Percentiles rank a stretch among this genome's conserved stretches.
Conservation (phyloP, 2,797 vertebrate genomes). For the Pempheris klunzingeri region DNA sequence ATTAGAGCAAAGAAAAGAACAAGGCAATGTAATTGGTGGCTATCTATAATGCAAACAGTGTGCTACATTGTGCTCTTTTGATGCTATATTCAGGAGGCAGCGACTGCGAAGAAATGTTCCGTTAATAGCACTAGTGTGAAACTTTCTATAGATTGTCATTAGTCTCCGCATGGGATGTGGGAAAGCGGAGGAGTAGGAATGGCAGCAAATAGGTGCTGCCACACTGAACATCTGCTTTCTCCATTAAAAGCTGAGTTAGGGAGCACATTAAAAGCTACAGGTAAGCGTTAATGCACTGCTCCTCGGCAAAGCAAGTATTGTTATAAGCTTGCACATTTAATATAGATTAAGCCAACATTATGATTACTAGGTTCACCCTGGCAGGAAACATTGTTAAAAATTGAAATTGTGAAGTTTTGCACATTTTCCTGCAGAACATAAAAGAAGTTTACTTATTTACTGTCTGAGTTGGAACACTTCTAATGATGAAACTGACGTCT, state of each 20-base stretch:
- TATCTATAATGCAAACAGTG: constrained; percentile 71
- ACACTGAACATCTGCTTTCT: constrained; percentile 75
- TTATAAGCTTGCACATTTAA: constrained; percentile 56
- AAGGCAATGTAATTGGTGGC: constrained; percentile 60
- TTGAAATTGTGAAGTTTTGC: constrained; percentile 66
- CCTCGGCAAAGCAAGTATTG: constrained; percentile 24
- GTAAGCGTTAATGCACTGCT: constrained; percentile 59
- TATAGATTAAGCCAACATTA: constrained; percentile 65
- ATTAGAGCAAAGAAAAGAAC: constrained; percentile 63
- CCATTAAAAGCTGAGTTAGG: constrained; percentile 61
- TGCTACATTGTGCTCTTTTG: constrained; percentile 62
- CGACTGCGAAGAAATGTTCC: constrained; percentile 59
- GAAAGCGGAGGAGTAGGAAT: constrained; percentile 52
- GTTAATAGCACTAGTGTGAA: constrained; percentile 72
- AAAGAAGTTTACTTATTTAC: constrained; percentile 82
- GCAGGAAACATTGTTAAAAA: constrained; percentile 77
- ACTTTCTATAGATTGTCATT: constrained; percentile 75
- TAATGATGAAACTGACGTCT: constrained; percentile 82
- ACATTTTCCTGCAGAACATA: constrained; percentile 70
- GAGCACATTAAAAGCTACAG: constrained; percentile 72
- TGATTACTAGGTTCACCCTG: constrained; percentile 61
- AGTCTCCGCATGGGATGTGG: constrained; percentile 62
- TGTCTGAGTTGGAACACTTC: constrained; percentile 59
- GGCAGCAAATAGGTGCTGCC: constrained; percentile 62
- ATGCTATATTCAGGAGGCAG: constrained; percentile 53